These are phyloP conservation scores for Andrena flavipes DNA, from an alignment of 2,888 invertebrate species.

Conservation along the genomic window DNA sequence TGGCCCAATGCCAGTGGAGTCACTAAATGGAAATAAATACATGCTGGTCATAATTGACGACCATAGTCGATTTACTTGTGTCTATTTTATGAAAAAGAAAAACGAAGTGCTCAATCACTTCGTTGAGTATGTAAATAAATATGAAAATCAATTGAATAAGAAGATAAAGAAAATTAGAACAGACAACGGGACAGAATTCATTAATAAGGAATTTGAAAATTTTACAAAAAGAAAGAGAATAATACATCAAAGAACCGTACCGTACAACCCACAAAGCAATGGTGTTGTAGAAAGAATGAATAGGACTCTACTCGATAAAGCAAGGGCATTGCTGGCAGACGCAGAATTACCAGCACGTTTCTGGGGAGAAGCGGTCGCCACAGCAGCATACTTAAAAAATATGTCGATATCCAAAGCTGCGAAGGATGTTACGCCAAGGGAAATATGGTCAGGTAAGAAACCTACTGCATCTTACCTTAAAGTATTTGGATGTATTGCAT, in stretches of 20 bases:
- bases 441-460: constrained; percentile 16
- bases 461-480: constrained; percentile 15
- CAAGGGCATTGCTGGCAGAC: too few relatives aligned
- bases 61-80: neutral
- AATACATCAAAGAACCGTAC: too few relatives aligned
- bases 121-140: neutral
- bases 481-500: constrained; percentile 18
- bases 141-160: neutral
- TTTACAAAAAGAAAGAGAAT: neutral
- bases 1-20: too few relatives aligned
- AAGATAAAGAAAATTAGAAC: neutral
- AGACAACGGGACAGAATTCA: constrained; percentile 25
- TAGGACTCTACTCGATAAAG: too few relatives aligned
- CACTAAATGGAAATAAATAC: too few relatives aligned
- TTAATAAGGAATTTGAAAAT: neutral
- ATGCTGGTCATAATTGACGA: neutral
- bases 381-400: too few relatives aligned
- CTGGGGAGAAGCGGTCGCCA: too few relatives aligned
- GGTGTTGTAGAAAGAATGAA: too few relatives aligned
- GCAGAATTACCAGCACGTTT: too few relatives aligned
- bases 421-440: neutral
- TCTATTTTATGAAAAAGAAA: neutral
- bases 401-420: neutral
- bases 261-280: too few relatives aligned
- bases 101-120: neutral